Base-by-base conservation (phyloP, 2,888 invertebrate species). In the Drosophila monieri region DNA sequence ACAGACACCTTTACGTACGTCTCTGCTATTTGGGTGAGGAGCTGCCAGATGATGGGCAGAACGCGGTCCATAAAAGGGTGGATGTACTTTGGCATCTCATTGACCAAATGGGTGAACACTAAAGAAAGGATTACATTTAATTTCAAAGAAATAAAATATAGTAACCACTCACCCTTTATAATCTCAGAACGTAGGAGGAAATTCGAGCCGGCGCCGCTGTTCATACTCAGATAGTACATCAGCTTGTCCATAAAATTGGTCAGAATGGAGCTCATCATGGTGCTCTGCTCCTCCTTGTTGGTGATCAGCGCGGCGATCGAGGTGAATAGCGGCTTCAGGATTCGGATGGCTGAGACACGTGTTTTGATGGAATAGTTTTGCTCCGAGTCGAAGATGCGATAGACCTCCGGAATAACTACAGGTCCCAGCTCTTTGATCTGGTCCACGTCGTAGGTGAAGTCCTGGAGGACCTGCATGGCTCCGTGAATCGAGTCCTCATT, bases 381-480 rank as follows among this genome's bases (percentile, higher is more conserved):
- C 75, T 94, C 93, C 44, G 93, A 93, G 74, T 93, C 92, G 80
- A 95, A 94, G 58, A 95, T 95, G 74, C 94, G 92, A 86, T 94
- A 94, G 91, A 95, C 94, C 90, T 95, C 95, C 21, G 94, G 94
- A 12, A 95, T 91, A 47, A 95, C 94, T 9, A 95, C 93, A 1
- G 95, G 95, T 0, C 94, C 95, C 18, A 95, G 93, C 76, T 94
- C 93, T 6, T 94, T 93, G 76, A 95, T 93, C 87, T 95, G 94
- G 64, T 94, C 94, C 5, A 95, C 93, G 83, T 95, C 95, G 72
- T 94, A 93, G 1, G 93, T 93, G 73, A 95, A 94, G 83, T 95
- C 95, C 77, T 94, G 93, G 37, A 95, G 90, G 3, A 95, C 95
- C 87, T 95, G 92, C 94, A 95, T 95, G 6, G 95, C 94, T 9